Evolutionary conservation across 2,797 vertebrate species (phyloP), one percentile per base, ranked within the genome.

Genomic region (Poeciliopsis presidionis): DNA sequence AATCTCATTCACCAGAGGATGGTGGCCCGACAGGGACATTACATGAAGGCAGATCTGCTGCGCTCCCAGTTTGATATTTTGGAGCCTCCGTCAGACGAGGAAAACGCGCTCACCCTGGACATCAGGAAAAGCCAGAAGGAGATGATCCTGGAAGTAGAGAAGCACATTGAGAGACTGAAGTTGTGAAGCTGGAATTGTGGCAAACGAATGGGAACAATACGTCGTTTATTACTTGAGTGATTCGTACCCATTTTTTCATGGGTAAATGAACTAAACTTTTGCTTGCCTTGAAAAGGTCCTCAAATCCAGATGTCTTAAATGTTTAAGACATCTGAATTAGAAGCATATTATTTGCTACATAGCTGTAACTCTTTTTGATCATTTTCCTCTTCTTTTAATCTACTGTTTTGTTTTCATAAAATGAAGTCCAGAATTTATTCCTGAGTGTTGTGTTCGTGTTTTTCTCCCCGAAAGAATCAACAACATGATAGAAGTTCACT

Each of bases 41-140:
- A 97, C 88, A 98, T 99, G 97, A 93, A 95, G 7, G 87, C 90
- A 18, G 85, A 92, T 72, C 91, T 99, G 87, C 84, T 99, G 76
- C 91, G 91, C 71, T 98, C 97, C 43, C 98, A 99, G 87, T 97
- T 98, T 57, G 94, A 96, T 71, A 85, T 76, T 28, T 92, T 99
- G 79, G 97, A 99, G 85, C 95, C 96, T 73, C 97, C 97, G 0
- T 74, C 78, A 0, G 81, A 90, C 6, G 95, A 96, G 73, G 97
- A 98, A 92, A 95, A 95, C 5, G 96, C 93, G 55, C 86, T 98
- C 73, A 86, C 90, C 7, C 71, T 98, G 84, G 96, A 91, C 82
- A 83, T 97, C 81, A 93, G 95, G 80, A 95, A 87, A 84, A 89
- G 83, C 85, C 76, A 95, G 36, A 25, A 90, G 8, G 96, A 97